Evolutionary conservation across 2,113 vertebrate species (phyloP).

Genomic region (Trochalopteron elliotii): DNA sequence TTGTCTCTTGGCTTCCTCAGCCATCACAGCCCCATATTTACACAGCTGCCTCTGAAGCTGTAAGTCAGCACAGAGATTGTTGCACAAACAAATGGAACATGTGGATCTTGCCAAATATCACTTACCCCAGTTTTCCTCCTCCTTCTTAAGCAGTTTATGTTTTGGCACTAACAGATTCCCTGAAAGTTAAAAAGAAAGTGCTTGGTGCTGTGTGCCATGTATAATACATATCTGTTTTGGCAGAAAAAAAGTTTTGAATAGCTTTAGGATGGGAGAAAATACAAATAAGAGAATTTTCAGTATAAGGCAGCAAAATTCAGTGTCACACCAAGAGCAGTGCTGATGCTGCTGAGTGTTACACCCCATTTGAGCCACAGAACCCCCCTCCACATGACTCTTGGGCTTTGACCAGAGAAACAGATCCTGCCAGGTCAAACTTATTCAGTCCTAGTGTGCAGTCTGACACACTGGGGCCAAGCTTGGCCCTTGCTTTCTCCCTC

Average conservation of each 20-base stretch:
- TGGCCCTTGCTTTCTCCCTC: neutral
- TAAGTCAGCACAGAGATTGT: conserved; percentile 49
- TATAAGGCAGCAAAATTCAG: neutral
- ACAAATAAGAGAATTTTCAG: neutral
- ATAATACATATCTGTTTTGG: conserved; percentile 46
- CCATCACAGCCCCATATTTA: conserved; percentile 21
- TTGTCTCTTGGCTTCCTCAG: conserved; percentile 22
- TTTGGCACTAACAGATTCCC: conserved; percentile 26
- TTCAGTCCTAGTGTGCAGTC: neutral
- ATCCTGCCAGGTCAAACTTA: neutral
- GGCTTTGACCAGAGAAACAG: neutral
- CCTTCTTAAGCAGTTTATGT: conserved; percentile 5
- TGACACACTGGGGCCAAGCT: neutral
- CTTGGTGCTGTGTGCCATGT: conserved; percentile 13
- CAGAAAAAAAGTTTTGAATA: conserved; percentile 1
- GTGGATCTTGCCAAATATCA: conserved; percentile 58
- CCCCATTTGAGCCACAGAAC: neutral
- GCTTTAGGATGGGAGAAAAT: neutral
- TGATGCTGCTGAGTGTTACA: neutral
- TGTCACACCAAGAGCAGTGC: fast-evolving
- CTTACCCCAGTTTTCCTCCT: conserved; percentile 26
- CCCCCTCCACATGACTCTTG: fast-evolving
- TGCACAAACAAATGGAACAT: conserved; percentile 53
- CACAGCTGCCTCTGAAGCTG: conserved; percentile 49
- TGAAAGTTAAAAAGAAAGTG: conserved; percentile 37